Evolutionary conservation across 2,113 vertebrate species (phyloP), one percentile per base, ranked within the genome.

Genomic region (Pithys albifrons): DNA sequence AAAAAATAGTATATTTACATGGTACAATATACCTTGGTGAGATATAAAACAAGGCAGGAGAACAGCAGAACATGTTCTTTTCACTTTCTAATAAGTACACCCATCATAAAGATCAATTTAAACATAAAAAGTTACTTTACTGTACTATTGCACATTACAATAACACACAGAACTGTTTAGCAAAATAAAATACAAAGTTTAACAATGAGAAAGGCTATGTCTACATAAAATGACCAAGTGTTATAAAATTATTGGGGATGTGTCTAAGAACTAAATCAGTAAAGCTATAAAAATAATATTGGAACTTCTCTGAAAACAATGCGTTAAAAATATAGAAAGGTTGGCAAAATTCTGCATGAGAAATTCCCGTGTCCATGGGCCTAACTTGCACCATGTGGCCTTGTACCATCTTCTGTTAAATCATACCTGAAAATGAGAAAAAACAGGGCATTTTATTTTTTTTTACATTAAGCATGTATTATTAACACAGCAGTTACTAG

Each of bases 351-450:
- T 85, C 85, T 49, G 67, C 0, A 0, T 29, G 45, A 76, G n/a
- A n/a, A 94, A 73, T 78, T 86, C 81, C 80, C 64, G 31, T 18
- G 41, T 83, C 91, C 69, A 17, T n/a, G 59, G 28, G 45, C 92
- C 97, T 99, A 99, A 31, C 97, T 97, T 66, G 98, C 95, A 66
- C 96, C 92, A 1, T 98, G 94, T 37, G 98, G 98, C 49, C 73
- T 96, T 54, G 70, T 81, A 59, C 99, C 99, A 29, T 99, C 98
- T 81, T 99, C 98, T 25, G 98, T 99, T 96, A 99, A 98, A 96
- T 99, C 99, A 96, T 98, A 99, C 99, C 99, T 99, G 97, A 78
- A 93, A 95, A 95, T 20, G 14, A 51, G 70, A 74, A 86, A 7
- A 31, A 52, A 2, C 12, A 41, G 41, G 12, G 24, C 12, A 15